A percentile compares a stretch with the other conserved stretches of the same genome.
phyloP scores from a whole-genome alignment of 2,888 invertebrate genomes.

The Biston stratarius region DNA sequence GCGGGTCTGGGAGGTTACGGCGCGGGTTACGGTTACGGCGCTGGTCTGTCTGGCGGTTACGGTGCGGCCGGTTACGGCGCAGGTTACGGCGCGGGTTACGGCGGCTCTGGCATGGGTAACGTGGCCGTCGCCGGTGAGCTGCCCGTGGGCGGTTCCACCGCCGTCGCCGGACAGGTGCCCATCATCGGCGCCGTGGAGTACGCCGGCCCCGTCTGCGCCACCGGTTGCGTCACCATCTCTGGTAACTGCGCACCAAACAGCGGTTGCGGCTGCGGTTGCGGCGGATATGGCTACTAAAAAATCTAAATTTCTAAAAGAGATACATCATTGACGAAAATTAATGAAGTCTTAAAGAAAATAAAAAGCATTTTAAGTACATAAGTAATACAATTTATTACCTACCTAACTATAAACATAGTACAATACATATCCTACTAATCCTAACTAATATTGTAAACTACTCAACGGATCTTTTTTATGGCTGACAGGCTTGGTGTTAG shows the following conservation, averaged over 20 bases:
- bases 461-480: too few relatives aligned
- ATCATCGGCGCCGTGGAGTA: constrained; percentile 41
- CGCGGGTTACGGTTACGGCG: constrained; percentile 11
- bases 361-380: neutral
- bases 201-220: constrained; percentile 32
- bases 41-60: neutral
- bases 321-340: neutral
- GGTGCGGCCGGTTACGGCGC: constrained; percentile 7
- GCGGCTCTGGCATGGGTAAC: constrained; percentile 30
- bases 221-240: constrained; percentile 37
- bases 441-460: too few relatives aligned
- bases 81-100: constrained; percentile 1
- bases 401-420: too few relatives aligned
- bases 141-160: constrained; percentile 32
- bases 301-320: neutral
- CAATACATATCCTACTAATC: too few relatives aligned
- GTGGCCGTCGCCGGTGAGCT: constrained; percentile 40
- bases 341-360: neutral
- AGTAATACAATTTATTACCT: too few relatives aligned
- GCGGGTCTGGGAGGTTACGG: constrained; percentile 17
- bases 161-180: constrained; percentile 37
- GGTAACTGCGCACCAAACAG: constrained; percentile 5
- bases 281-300: neutral
- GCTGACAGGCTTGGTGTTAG: too few relatives aligned
- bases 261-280: constrained; percentile 8